A percentile compares a stretch with the other conserved stretches of the same genome.
Conservation (phyloP, 2,888 invertebrate genomes). For the Agriopis marginaria region DNA sequence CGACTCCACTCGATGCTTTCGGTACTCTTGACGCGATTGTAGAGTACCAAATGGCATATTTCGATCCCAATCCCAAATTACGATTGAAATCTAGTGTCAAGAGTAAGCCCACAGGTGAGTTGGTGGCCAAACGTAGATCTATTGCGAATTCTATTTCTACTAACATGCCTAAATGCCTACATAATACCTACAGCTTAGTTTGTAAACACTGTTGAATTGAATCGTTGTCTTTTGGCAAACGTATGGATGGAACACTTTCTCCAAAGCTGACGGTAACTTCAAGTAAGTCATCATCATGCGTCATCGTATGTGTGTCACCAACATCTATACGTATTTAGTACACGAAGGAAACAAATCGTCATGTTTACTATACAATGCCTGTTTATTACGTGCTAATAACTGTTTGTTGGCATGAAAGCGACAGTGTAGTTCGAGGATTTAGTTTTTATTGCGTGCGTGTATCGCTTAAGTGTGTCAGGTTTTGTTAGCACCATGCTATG, state of each 20-base stretch:
- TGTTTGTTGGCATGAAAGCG: constrained; percentile 27
- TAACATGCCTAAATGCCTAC: background rate
- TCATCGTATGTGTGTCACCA: constrained; percentile 50
- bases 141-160: no score
- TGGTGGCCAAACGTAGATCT: background rate
- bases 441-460: constrained; percentile 22
- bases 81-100: no score
- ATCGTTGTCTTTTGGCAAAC: constrained; percentile 45
- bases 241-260: constrained; percentile 63
- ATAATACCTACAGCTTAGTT: background rate
- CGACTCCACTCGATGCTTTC: no score
- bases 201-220: background rate
- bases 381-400: constrained; percentile 16
- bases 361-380: constrained; percentile 44
- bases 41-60: no score
- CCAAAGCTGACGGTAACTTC: constrained; percentile 31
- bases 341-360: constrained; percentile 19
- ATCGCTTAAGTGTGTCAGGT: constrained; percentile 59
- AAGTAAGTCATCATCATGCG: constrained; percentile 38
- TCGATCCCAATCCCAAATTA: no score
- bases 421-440: constrained; percentile 49
- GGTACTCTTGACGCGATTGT: no score
- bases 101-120: no score
- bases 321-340: constrained; percentile 24
- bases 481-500: constrained; percentile 53